phyloP scores from a whole-genome alignment of 2,797 vertebrate species.

The Mormyrops boulengeri region DNA sequence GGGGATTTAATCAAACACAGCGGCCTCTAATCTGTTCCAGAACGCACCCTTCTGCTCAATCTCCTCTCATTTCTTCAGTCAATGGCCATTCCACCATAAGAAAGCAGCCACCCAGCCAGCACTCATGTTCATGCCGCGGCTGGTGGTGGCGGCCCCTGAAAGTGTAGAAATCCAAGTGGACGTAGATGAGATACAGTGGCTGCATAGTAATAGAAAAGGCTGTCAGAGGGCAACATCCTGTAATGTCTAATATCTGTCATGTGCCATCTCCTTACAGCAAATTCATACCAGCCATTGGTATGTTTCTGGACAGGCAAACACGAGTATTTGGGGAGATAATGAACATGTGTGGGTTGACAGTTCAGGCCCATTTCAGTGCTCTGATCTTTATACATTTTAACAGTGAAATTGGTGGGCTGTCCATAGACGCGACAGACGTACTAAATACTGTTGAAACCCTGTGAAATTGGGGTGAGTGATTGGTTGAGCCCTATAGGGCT shows the following conservation, averaged over 20 bases:
- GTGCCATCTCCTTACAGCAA: neutral
- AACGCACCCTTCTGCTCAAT: conserved; percentile 2
- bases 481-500: neutral
- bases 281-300: neutral
- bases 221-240: neutral
- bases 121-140: neutral
- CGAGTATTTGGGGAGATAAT: neutral
- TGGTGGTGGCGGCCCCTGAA: neutral
- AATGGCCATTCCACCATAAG: neutral
- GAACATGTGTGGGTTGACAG: neutral
- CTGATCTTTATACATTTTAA: neutral
- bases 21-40: conserved; percentile 15
- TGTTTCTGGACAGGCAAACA: neutral
- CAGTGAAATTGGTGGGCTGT: neutral
- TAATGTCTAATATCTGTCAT: neutral
- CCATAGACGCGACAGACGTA: neutral
- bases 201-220: neutral
- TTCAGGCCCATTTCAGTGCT: neutral
- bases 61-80: neutral
- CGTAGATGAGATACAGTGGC: too few relatives aligned
- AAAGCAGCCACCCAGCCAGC: neutral
- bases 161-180: neutral
- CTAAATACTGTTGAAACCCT: neutral
- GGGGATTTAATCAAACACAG: conserved; percentile 14
- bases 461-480: neutral